Conservation (phyloP, 2,113 vertebrate genomes). For the Toxostoma redivivum region DNA sequence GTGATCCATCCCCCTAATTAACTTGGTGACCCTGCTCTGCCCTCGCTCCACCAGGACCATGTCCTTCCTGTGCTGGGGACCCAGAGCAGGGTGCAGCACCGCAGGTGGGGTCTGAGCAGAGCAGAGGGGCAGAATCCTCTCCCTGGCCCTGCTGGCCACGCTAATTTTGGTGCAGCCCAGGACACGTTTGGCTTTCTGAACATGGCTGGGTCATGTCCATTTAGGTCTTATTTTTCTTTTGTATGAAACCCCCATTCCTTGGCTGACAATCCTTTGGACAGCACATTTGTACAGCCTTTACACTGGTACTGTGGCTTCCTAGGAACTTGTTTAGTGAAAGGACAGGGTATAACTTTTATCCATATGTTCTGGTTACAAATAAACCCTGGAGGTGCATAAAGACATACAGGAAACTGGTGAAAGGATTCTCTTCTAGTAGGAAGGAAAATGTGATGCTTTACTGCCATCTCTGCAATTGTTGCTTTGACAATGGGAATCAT, state of each 20-base stretch:
- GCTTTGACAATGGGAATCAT: neutral
- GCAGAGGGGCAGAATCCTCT: neutral
- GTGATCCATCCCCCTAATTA: neutral
- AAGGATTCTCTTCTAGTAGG: neutral
- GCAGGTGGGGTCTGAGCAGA: neutral
- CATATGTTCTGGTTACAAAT: neutral
- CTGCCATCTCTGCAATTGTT: neutral
- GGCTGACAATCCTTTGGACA: neutral
- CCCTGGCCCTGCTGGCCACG: fast-evolving
- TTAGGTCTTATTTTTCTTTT: neutral
- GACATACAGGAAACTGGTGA: neutral
- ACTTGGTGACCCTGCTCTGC: neutral
- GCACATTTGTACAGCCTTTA: neutral
- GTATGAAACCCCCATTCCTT: neutral
- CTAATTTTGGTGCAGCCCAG: neutral
- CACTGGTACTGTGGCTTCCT: neutral
- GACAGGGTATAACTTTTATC: neutral
- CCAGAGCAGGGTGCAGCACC: neutral
- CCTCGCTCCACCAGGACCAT: fast-evolving
- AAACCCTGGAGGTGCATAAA: neutral
- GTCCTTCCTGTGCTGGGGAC: neutral
- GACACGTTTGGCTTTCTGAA: neutral
- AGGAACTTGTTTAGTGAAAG: neutral
- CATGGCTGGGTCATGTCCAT: neutral
- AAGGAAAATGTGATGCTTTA: neutral